A percentile compares a stretch with the other conserved stretches of the same genome.
phyloP scores from a whole-genome alignment of 2,113 vertebrate species.

The Rousettus leschenaultii region DNA sequence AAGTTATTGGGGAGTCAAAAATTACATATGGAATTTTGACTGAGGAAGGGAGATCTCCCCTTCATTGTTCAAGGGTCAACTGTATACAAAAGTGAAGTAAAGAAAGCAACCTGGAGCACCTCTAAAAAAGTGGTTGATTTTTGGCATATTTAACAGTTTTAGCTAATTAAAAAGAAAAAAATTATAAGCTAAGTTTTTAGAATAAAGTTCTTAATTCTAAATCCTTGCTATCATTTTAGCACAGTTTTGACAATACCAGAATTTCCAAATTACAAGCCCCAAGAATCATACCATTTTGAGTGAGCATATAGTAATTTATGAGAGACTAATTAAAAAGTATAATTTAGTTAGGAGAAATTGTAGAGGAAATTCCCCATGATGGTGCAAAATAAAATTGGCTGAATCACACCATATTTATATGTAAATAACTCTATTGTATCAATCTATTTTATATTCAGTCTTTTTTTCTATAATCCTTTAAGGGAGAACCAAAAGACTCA shows the following conservation, averaged over 20 bases:
- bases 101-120: not conserved
- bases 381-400: slow-evolving; percentile 23
- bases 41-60: no score
- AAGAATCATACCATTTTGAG: slow-evolving; percentile 6
- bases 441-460: not conserved
- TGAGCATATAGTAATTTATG: not conserved
- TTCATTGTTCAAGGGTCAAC: not conserved
- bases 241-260: not conserved
- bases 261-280: slow-evolving; percentile 28
- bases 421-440: slow-evolving; percentile 16
- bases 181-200: not conserved
- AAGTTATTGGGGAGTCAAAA: not conserved
- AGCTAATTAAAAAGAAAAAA: slow-evolving; percentile 27
- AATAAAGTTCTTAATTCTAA: slow-evolving; percentile 23
- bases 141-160: slow-evolving; percentile 23
- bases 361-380: slow-evolving; percentile 27
- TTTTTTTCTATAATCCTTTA: slow-evolving; percentile 25
- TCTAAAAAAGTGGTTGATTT: not conserved
- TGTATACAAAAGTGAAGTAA: not conserved
- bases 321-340: slow-evolving; percentile 49
- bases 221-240: not conserved
- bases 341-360: slow-evolving; percentile 15
- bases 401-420: not conserved
- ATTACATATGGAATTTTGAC: not conserved
- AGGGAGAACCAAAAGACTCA: not conserved